Base-by-base conservation (phyloP, 2,113 vertebrate genomes). In the Calcarius ornatus region DNA sequence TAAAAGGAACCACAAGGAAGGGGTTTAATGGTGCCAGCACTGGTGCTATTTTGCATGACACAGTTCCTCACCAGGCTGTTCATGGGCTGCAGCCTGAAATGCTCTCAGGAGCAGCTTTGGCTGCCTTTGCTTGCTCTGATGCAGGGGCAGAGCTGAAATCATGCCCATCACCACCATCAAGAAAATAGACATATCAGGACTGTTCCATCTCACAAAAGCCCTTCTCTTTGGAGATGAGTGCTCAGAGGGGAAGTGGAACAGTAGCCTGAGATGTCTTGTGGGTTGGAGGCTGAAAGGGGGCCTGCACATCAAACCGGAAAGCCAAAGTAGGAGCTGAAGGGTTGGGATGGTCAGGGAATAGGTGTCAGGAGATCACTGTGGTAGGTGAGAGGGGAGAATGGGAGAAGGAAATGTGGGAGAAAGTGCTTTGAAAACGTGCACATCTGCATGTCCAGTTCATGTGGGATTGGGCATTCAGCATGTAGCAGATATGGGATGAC, bases 21-120 rank as follows among this genome's bases (percentile, higher is more conserved):
- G 7, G 11, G 38, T 45, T 50, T 43, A 56, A 47, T 15, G 51
- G 24, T 31, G 35, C 25, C 56, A 35, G 14, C 5, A 7, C 35
- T 64, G 10, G 11, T 28, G 42, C 4, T 54, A 0, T 35, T 53
- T 51, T 33, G 15, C 37, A 31, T 21, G 43, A 22, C 35, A 28
- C 5, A 20, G 9, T 6, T 31, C 24, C 51, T 47, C 0, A 0
- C 17, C 0, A 2, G 11, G 50, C 6, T 45, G 20, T 24, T 57
- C 1, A 0, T n/a, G 57, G 42, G 38, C 51, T 81, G 47, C 50
- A 15, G 24, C 57, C n/a, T 61, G 51, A 47, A 63, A 37, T 15
- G 14, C n/a, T 51, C 51, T 47, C 2, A 8, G 64, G 42, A 63
- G 47, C 30, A 48, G 22, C 21, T 2, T 6, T 79, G 38, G 56